Evolutionary conservation across 2,113 vertebrate genomes (phyloP).

Genomic region (Clupea harengus): DNA sequence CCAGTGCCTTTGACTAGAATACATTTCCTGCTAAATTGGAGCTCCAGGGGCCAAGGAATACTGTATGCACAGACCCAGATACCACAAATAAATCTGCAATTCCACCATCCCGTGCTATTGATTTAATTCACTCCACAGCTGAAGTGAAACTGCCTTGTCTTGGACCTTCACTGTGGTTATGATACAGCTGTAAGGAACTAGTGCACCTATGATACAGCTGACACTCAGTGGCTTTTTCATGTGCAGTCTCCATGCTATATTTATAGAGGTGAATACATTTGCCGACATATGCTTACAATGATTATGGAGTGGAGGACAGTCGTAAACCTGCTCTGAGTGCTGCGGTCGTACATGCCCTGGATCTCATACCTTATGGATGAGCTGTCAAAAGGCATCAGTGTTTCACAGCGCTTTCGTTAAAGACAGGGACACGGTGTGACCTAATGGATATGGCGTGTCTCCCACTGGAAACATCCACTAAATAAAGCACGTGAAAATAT

Average conservation of each 20-base stretch:
- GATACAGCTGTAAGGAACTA: no score
- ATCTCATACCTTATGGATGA: constrained; percentile 36
- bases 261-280: constrained; percentile 39
- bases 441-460: not conserved
- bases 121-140: no score
- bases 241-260: constrained; percentile 26
- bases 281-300: constrained; percentile 19
- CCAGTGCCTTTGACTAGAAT: no score
- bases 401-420: not conserved
- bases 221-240: constrained; percentile 1
- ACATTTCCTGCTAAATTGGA: no score
- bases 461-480: not conserved
- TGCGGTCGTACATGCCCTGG: not conserved
- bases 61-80: no score
- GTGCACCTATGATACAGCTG: not conserved
- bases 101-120: no score
- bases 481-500: not conserved
- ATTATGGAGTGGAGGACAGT: constrained; percentile 23
- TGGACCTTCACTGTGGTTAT: no score
- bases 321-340: constrained; percentile 22
- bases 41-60: no score
- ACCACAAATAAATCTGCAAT: no score
- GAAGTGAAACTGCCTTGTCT: no score
- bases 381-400: constrained; percentile 31
- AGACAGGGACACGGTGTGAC: not conserved